Base-by-base conservation (phyloP, 1,140 invertebrate species). In the Parasteatoda tepidariorum region DNA sequence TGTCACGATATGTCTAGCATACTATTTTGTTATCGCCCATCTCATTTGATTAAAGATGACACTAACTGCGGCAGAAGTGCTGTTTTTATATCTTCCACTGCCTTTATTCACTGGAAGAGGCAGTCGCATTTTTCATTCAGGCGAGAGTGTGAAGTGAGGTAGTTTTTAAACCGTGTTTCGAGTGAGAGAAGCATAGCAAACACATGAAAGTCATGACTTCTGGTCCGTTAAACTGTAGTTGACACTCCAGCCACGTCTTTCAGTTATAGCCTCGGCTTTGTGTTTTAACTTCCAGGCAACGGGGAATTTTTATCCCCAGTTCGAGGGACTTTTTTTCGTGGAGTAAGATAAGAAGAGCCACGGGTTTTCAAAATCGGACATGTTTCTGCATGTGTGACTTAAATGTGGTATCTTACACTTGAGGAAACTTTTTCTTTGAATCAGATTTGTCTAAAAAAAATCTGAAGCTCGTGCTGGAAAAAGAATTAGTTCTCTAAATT, bases 231-330 rank as follows among this genome's bases (percentile, higher is more conserved):
- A 75, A 61, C 33, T 3, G 55, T 75, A 61, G 73, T 75, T 75
- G 55, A 75, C 55, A 75, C 73, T 31, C 73, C 26, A 62, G 59
- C 57, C 73, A 75, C 73, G 73, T 75, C 62, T 75, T 75, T 75
- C 73, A 75, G 73, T 75, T 75, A 75, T 75, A 57, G 73, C 73
- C 28, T 33, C n/a, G 57, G 73, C 73, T 75, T 75, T 75, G 73
- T 75, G 73, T 75, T 75, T 75, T 75, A 75, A 62, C 73, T 75
- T 75, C 34, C 57, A 13, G 9, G 33, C 33, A 61, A 28, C 24
- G 31, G 22, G 31, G 57, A 75, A 61, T 75, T 75, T 75, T 73
- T 71, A 6, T 24, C 70, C 33, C 41, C 28, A 18, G 7, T 68
- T 66, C 30, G 30, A 66, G 6, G 62, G 31, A 31, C 34, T 66